Evolutionary conservation across 2,888 invertebrate species (phyloP), one percentile per base, ranked within the genome.

Genomic region (Drosophila macrospina): DNA sequence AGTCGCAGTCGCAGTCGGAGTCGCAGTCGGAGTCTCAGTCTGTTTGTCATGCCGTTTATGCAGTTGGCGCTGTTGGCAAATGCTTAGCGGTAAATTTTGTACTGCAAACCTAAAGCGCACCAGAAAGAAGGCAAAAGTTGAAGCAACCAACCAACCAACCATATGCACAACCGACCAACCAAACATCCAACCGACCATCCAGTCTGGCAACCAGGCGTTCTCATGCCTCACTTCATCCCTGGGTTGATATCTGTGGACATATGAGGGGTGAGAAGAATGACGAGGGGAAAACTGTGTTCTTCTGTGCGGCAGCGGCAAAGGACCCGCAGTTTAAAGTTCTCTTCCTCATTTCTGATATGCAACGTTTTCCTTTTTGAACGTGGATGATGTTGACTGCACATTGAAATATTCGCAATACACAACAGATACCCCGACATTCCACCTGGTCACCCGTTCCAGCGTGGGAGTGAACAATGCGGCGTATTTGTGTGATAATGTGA

Each of bases 11-110:
- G 5, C 10, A 30, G 13, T 32, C 76, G 26, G 44, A 63, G 28
- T 59, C 24, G 7, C 15, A 39, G 39, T 24, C 60, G 13, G 32
- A 34, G 50, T 44, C 52, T 45, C 48, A 30, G 54, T 47, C 20
- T 64, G 68, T 60, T 48, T 69, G 59, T 59, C 68, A 66, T 76
- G 80, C 76, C 84, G 69, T 83, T 80, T 86, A 83, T 82, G 83
- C 67, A 81, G 57, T 74, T 59, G 59, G 52, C 75, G 72, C 63
- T 76, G 81, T 80, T 84, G 78, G 68, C 66, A 78, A 78, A 74
- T 85, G 82, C 68, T 82, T 86, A 80, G 86, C 77, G 84, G 86
- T 83, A 82, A 74, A 86, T 84, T 80, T 60, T 56, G 78, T 50
- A 61, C 65, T 71, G 71, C 64, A 52, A 76, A 71, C 59, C 66